phyloP scores from a whole-genome alignment of 2,113 vertebrate genomes.

The Tinamus guttatus region DNA sequence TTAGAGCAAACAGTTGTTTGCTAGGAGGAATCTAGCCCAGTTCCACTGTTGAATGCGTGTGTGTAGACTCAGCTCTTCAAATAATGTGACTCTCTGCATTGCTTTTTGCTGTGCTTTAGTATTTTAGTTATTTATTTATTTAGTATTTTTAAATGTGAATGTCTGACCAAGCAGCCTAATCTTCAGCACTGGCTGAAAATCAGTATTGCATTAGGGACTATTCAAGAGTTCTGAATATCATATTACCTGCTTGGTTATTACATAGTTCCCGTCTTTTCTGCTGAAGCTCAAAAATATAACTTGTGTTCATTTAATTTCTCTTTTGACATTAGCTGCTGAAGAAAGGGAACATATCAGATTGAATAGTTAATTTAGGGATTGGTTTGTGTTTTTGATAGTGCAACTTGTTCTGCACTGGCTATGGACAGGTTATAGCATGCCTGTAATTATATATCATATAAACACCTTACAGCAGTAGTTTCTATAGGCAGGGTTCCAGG shows the following conservation, averaged over 20 bases:
- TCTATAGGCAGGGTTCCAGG: constrained; percentile 80
- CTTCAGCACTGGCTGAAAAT: background rate
- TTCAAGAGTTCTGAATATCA: background rate
- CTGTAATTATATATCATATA: constrained; percentile 74
- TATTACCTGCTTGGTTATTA: background rate
- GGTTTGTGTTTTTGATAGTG: constrained; percentile 63
- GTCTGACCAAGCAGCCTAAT: background rate
- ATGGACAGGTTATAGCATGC: constrained; percentile 71
- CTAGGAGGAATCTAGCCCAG: background rate
- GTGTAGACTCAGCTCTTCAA: background rate
- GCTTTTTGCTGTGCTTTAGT: background rate
- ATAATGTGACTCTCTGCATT: background rate
- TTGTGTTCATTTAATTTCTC: background rate
- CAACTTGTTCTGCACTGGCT: constrained; percentile 63
- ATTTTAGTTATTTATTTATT: background rate
- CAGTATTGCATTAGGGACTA: background rate
- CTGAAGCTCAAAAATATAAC: background rate
- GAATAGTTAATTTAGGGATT: constrained; percentile 54
- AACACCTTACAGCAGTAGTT: constrained; percentile 79
- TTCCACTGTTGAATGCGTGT: background rate
- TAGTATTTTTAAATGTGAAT: constrained; percentile 13
- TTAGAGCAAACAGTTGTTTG: background rate
- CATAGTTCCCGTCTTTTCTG: background rate
- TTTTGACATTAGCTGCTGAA: constrained; percentile 1
- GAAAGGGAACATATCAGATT: constrained; percentile 27